These are phyloP conservation scores for Melangyna quadrimaculata DNA, from an alignment of 2,888 invertebrate species.

Conservation along the genomic window DNA sequence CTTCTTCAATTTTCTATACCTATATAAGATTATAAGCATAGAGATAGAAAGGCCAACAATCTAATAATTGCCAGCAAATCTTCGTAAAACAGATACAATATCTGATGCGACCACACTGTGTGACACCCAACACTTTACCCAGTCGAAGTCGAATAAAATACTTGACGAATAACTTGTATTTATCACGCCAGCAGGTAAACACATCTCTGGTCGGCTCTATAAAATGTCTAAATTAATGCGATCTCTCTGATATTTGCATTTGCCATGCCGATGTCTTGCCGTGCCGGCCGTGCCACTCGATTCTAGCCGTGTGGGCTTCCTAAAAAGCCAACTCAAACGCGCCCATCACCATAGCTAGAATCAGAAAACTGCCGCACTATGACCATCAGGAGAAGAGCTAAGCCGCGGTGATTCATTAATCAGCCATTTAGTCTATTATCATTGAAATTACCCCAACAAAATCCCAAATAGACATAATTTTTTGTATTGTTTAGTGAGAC, in stretches of 20 bases:
- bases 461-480: conserved; percentile 52
- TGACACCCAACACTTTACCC: conserved; percentile 47
- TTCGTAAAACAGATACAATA: conserved; percentile 42
- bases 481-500: conserved; percentile 59
- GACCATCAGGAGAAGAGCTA: conserved; percentile 25
- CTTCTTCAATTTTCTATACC: conserved; percentile 43
- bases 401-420: conserved; percentile 65
- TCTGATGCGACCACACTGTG: conserved; percentile 62
- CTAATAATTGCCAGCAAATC: conserved; percentile 58
- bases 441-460: conserved; percentile 63
- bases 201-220: conserved; percentile 44
- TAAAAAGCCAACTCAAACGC: conserved; percentile 33
- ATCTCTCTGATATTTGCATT: conserved; percentile 65
- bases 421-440: conserved; percentile 67
- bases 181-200: conserved; percentile 49
- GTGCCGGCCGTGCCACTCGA: background rate
- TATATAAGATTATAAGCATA: background rate
- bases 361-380: background rate
- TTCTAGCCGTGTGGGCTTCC: conserved; percentile 57
- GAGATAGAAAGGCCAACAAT: conserved; percentile 19
- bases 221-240: conserved; percentile 68
- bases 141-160: conserved; percentile 55
- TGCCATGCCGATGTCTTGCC: conserved; percentile 18
- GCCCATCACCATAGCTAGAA: background rate
- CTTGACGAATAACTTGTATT: conserved; percentile 68